Conservation (phyloP, 2,113 vertebrate genomes). For the Vulpes vulpes region DNA sequence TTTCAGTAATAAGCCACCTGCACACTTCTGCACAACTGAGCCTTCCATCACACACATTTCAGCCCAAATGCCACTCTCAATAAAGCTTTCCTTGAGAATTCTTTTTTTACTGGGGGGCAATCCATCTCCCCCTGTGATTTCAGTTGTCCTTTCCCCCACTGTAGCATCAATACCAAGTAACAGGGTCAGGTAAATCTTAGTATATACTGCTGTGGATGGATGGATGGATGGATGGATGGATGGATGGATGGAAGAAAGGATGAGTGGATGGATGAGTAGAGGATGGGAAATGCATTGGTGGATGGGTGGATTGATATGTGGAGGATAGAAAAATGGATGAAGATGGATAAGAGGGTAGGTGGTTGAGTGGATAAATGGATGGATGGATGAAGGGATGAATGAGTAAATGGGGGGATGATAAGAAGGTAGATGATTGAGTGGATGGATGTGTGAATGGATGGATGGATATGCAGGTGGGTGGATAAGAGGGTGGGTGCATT, state of each 20-base stretch:
- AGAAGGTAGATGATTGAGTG: accelerated
- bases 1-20: not conserved
- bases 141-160: not conserved
- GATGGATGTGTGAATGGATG: accelerated
- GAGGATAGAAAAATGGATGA: too few species aligned
- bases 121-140: not conserved
- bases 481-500: not conserved
- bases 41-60: accelerated
- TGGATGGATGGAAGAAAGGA: not conserved
- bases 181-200: not conserved
- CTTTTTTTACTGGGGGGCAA: accelerated
- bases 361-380: too few species aligned
- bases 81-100: not conserved
- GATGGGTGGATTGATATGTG: too few species aligned
- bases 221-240: not conserved
- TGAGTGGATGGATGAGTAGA: too few species aligned
- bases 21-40: accelerated
- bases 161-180: not conserved
- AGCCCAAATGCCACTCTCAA: too few species aligned
- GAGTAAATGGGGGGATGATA: too few species aligned
- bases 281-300: too few species aligned
- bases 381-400: too few species aligned
- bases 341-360: too few species aligned
- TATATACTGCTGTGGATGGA: not conserved
- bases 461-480: too few species aligned